phyloP scores from a whole-genome alignment of 2,888 invertebrate genomes.

The Eubasilissa splendida region DNA sequence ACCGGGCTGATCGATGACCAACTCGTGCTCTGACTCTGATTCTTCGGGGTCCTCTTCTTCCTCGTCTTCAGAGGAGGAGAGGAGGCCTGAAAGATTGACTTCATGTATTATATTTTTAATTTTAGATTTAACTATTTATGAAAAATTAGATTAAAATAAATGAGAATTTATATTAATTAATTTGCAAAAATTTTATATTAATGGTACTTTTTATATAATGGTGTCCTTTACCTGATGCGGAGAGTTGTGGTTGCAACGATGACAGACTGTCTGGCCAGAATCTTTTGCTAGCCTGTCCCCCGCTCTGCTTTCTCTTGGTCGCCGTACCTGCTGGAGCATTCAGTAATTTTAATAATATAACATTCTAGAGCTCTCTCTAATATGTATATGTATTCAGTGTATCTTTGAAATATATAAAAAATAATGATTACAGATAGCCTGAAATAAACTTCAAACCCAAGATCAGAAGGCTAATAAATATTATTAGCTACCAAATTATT shows the following conservation, averaged over 20 bases:
- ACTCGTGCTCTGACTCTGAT: conserved; percentile 72
- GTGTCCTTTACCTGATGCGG: conserved; percentile 67
- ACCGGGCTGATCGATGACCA: conserved; percentile 70
- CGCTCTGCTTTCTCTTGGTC: conserved; percentile 75
- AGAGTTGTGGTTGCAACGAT: conserved; percentile 74
- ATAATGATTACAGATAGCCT: no score
- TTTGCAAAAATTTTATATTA: no score
- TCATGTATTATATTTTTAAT: not conserved
- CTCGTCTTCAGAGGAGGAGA: conserved; percentile 76
- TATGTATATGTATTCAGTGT: no score
- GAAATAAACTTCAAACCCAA: no score
- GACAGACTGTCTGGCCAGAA: conserved; percentile 85
- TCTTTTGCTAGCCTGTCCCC: conserved; percentile 77
- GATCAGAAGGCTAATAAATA: no score
- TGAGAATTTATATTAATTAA: no score
- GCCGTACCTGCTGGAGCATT: conserved; percentile 64
- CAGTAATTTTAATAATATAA: no score
- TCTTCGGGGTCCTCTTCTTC: conserved; percentile 74
- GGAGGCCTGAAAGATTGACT: conserved; percentile 56
- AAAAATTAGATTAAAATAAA: no score
- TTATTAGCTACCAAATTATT: no score
- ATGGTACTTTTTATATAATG: no score
- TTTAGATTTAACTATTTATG: not conserved
- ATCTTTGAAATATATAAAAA: no score
- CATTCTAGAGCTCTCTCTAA: no score